Evolutionary conservation across 2,797 vertebrate genomes (phyloP).

Genomic region (Delichon dasypus): DNA sequence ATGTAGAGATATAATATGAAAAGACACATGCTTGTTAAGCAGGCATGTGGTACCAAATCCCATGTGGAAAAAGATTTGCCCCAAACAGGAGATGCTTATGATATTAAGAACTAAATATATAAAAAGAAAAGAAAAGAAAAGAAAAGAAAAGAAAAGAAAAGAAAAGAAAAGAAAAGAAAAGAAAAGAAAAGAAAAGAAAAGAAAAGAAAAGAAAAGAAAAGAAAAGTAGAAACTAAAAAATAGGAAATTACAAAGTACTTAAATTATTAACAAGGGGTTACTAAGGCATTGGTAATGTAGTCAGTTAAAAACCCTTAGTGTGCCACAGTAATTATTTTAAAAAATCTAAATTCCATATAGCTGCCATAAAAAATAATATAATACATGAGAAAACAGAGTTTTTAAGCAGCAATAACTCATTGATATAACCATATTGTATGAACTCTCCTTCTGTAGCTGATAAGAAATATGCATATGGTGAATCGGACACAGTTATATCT

Average conservation of each 20-base stretch:
- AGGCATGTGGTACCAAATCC: not conserved
- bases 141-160: not conserved
- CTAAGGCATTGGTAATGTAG: not conserved
- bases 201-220: too few relatives aligned
- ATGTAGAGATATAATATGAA: not conserved
- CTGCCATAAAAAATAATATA: not conserved
- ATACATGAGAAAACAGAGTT: not conserved
- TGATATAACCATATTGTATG: not conserved
- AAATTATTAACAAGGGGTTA: not conserved
- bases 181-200: too few relatives aligned
- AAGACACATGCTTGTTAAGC: not conserved
- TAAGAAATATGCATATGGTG: not conserved
- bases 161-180: too few relatives aligned
- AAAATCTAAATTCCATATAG: not conserved
- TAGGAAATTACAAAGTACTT: rapidly evolving
- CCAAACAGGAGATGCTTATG: not conserved
- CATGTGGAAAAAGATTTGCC: not conserved
- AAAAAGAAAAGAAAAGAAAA: not conserved
- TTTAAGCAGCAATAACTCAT: not conserved
- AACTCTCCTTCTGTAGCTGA: not conserved
- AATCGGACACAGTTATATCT: not conserved
- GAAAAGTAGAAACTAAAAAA: too few relatives aligned
- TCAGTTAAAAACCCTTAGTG: not conserved
- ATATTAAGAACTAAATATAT: not conserved
- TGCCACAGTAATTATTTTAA: not conserved